Conservation (phyloP, 2,797 vertebrate species). For the Sebastes iracundus region DNA sequence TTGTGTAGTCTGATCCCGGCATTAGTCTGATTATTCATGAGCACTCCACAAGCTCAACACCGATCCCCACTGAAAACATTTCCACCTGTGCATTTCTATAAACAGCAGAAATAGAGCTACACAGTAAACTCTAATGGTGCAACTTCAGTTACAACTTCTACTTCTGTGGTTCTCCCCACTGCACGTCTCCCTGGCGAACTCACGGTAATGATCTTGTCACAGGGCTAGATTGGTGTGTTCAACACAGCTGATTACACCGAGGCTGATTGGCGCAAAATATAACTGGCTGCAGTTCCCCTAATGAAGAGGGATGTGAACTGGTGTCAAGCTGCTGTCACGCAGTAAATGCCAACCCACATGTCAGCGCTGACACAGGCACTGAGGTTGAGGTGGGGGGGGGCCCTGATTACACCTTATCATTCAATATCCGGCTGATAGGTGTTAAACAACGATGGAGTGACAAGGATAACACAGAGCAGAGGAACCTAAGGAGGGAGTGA, state of each 20-base stretch:
- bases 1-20: too few species aligned
- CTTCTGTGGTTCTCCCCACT: constrained; percentile 1
- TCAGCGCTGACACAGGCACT: constrained; percentile 34
- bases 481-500: neutral
- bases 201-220: constrained; percentile 80
- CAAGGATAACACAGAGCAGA: constrained; percentile 5
- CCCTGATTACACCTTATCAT: constrained; percentile 45
- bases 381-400: constrained; percentile 26
- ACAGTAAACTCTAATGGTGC: neutral
- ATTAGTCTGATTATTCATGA: neutral
- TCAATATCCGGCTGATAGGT: constrained; percentile 38
- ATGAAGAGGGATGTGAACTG: constrained; percentile 71
- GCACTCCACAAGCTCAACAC: neutral
- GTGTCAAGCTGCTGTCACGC: constrained; percentile 57
- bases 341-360: constrained; percentile 55
- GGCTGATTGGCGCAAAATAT: constrained; percentile 67
- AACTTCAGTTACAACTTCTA: constrained; percentile 17
- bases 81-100: constrained; percentile 12
- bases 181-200: constrained; percentile 41
- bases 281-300: constrained; percentile 70
- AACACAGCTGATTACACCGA: constrained; percentile 61
- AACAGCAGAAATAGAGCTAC: constrained; percentile 8
- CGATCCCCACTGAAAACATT: neutral
- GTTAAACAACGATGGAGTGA: constrained; percentile 21
- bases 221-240: constrained; percentile 57